These are phyloP conservation scores for Lottia gigantea DNA, from an alignment of 2,888 invertebrate genomes.

Conservation along the genomic window DNA sequence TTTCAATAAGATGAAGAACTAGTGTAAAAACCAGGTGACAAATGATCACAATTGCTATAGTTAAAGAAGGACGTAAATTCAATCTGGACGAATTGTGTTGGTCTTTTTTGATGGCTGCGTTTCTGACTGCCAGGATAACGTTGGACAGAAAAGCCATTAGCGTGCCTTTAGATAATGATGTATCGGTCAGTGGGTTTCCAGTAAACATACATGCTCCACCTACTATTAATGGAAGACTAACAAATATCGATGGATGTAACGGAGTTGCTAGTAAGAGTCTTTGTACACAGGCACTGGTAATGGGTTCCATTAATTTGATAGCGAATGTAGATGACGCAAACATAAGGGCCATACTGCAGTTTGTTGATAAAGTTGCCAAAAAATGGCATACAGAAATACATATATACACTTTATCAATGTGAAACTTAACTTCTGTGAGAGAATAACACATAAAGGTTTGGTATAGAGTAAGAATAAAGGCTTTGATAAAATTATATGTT, in stretches of 20 bases:
- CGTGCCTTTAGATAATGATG: conserved; percentile 26
- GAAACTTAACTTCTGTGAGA: not conserved
- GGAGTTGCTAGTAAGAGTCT: conserved; percentile 25
- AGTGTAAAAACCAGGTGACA: not conserved
- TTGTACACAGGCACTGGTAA: conserved; percentile 35
- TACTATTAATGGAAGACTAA: conserved; percentile 37
- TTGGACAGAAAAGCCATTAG: conserved; percentile 39
- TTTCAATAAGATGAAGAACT: not conserved
- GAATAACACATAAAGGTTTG: not conserved
- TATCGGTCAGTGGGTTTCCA: conserved; percentile 23
- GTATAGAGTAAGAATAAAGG: not conserved
- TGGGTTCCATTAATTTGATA: conserved; percentile 42
- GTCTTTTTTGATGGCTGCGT: conserved; percentile 34
- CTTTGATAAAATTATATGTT: not conserved
- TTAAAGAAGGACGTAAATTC: not conserved
- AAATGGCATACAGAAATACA: conserved; percentile 24
- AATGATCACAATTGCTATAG: not conserved
- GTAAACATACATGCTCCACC: conserved; percentile 34
- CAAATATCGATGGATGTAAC: conserved; percentile 19
- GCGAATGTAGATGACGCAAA: conserved; percentile 41
- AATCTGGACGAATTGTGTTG: not conserved
- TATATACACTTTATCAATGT: not conserved
- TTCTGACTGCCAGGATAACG: conserved; percentile 35
- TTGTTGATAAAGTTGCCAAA: conserved; percentile 38
- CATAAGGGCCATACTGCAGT: conserved; percentile 36